Conservation (phyloP, 2,888 invertebrate genomes). For the Tachina fera region DNA sequence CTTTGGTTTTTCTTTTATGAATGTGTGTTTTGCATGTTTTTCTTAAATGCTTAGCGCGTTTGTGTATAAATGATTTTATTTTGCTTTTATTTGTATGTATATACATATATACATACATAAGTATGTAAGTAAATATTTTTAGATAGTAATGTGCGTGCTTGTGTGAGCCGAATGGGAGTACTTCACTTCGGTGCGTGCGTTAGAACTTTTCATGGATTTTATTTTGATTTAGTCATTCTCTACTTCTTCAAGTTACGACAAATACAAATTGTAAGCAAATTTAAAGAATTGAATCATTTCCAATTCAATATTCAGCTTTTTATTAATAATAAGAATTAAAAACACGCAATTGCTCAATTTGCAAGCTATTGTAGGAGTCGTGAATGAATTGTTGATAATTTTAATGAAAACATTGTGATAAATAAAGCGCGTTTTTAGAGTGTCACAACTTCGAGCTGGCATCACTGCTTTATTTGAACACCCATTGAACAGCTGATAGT, state of each 20-base stretch:
- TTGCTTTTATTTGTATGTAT: background rate
- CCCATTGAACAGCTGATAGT: too few relatives aligned
- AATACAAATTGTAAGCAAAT: background rate
- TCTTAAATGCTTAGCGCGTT: slow-evolving; percentile 15
- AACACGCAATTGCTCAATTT: too few relatives aligned
- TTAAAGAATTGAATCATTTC: slow-evolving; percentile 21
- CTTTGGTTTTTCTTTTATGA: slow-evolving; percentile 64
- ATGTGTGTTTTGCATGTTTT: slow-evolving; percentile 58
- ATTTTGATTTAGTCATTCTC: slow-evolving; percentile 51
- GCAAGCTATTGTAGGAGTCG: too few relatives aligned
- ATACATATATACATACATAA: too few relatives aligned
- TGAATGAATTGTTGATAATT: too few relatives aligned
- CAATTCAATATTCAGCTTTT: too few relatives aligned
- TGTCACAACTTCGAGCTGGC: too few relatives aligned
- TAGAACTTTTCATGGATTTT: slow-evolving; percentile 48
- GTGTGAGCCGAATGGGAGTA: background rate
- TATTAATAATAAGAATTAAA: too few relatives aligned
- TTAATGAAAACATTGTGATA: too few relatives aligned
- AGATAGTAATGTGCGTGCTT: background rate
- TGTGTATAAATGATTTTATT: slow-evolving; percentile 2
- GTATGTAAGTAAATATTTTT: too few relatives aligned
- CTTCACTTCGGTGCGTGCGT: slow-evolving; percentile 19
- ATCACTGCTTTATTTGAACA: too few relatives aligned
- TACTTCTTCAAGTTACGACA: background rate
- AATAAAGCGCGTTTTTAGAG: too few relatives aligned